Base-by-base conservation (phyloP, 2,888 invertebrate species). In the Lithophane leautieri region DNA sequence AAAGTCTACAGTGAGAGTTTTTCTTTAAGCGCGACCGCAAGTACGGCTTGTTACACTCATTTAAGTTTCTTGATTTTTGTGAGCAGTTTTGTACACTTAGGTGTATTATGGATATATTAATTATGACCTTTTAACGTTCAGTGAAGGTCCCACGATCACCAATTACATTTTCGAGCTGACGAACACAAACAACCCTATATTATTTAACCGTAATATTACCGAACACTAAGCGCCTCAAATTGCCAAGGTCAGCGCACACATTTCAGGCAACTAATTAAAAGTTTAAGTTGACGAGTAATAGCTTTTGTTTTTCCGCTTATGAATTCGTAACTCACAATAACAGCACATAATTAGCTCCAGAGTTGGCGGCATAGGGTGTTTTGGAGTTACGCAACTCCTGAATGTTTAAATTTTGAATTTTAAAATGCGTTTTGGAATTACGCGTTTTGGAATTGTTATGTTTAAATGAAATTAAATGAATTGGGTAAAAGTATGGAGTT, bases 261-360 rank as follows among this genome's bases (percentile, higher is more conserved):
- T 70, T 83, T 84, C 78, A 81, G 80, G 83, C 83, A 91, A 92
- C 91, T 91, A 93, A 93, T 93, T 93, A 92, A 92, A 93, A 93
- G 88, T 93, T 91, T 81, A 79, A 87, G 78, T 89, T 88, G 84
- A 87, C 87, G 87, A 86, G 81, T 91, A 92, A 93, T 89, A 86
- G 91, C 89, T 91, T 92, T 92, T 91, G 92, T 91, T 92, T 91
- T 92, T 90, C 87, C 87, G 88, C 84, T 90, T 88, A 91, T 91
- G 89, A 91, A 92, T 92, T 91, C 88, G 90, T 91, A 91, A 92
- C 89, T 89, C 87, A 87, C 85, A 79, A 88, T 81, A 78, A 85
- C 87, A 85, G 86, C 71, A 84, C 84, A 86, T 90, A 87, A 91
- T 91, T 90, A 90, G 85, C 73, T 65, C 56, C 72, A 47, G 76